These are phyloP conservation scores for Steatocranus sp. DNA, from an alignment of 2,797 vertebrate species.

Conservation along the genomic window DNA sequence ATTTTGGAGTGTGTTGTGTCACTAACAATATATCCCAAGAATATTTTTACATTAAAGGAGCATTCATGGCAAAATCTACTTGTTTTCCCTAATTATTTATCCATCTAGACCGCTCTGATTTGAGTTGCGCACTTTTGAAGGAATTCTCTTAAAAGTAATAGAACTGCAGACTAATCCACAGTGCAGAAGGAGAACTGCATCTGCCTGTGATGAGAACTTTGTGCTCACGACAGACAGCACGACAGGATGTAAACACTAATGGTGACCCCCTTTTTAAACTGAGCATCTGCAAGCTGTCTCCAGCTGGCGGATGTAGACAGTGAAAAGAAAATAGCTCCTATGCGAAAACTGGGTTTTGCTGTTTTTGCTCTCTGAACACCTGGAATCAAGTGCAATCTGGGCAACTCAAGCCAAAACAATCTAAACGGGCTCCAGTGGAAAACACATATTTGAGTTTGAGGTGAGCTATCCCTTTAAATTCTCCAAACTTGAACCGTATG, in stretches of 20 bases:
- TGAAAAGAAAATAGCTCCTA: background rate
- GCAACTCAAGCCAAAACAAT: background rate
- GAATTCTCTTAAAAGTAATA: background rate
- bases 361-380: background rate
- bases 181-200: background rate
- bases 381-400: background rate
- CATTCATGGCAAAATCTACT: background rate
- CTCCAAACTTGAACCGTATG: background rate
- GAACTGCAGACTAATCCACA: background rate
- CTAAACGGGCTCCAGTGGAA: background rate
- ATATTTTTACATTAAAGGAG: background rate
- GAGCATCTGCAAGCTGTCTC: background rate
- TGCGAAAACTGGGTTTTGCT: background rate
- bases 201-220: background rate
- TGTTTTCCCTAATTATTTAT: background rate
- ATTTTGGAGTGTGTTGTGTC: background rate
- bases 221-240: background rate
- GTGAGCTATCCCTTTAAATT: background rate
- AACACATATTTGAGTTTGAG: background rate
- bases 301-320: background rate
- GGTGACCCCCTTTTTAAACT: background rate
- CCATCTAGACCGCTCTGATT: background rate
- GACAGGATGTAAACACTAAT: background rate
- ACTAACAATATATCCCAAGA: background rate
- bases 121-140: background rate